Evolutionary conservation across 2,797 vertebrate genomes (phyloP), one percentile per base, ranked within the genome.

Genomic region (Muscicapa comitata): DNA sequence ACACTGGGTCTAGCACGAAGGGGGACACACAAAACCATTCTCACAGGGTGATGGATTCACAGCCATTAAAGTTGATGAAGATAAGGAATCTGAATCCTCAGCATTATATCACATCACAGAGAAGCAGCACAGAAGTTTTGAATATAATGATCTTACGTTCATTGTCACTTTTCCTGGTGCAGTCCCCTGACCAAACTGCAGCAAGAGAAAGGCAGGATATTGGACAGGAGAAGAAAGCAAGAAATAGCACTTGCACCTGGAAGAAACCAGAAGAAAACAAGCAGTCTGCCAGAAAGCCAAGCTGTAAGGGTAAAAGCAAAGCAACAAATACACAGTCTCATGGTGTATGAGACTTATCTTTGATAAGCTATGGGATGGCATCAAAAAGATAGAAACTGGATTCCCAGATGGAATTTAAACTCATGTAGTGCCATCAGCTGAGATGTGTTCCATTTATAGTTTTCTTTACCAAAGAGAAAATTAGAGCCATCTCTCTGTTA

Each of bases 181-280:
- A 85, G 94, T 78, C 87, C 93, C 96, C 96, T 97, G 97, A 91
- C 66, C 90, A 97, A 97, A 92, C 45, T 54, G 58, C 35, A 24
- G 66, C 54, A 94, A 96, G 94, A 95, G 72, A 97, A 95, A 94
- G 93, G 86, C 95, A 97, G 95, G 90, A 80, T 96, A 91, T 86
- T 75, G 91, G 74, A 95, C 63, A 97, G 87, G 93, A 95, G 81
- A 88, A 94, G 12, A 97, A 96, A 97, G 95, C 88, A 95, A 96
- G 87, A 95, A 92, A 97, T 93, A 97, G 81, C 14, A 80, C 82
- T 92, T 84, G 92, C 86, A 97, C 95, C 97, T 98, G 96, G 80
- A 98, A 98, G 96, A 98, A 96, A 98, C 55, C 95, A 97, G 92
- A 97, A 95, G 86, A 96, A 83, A 95, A 96, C 43, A 78, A 91